Evolutionary conservation across 2,797 vertebrate species (phyloP).

Genomic region (Pogoniulus pusillus): DNA sequence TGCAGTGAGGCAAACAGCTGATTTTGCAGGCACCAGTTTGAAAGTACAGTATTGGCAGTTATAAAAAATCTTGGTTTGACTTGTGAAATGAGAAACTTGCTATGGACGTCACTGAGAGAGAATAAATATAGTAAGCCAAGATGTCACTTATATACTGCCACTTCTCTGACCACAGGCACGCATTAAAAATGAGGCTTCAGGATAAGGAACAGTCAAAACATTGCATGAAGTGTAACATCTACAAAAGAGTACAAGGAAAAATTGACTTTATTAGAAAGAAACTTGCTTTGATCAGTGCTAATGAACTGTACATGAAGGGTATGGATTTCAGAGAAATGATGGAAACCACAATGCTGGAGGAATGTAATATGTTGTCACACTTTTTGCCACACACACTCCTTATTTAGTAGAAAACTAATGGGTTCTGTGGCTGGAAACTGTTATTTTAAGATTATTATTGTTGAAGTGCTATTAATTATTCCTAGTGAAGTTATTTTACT

Average conservation of each 20-base stretch:
- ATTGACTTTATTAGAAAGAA: slow-evolving; percentile 43
- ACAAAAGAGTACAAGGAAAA: slow-evolving; percentile 54
- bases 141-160: background rate
- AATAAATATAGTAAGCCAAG: background rate
- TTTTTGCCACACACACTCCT: slow-evolving; percentile 6
- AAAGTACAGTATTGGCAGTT: background rate
- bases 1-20: background rate
- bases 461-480: slow-evolving; percentile 32
- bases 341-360: background rate
- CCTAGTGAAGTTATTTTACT: background rate
- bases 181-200: slow-evolving; percentile 23
- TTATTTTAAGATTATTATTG: slow-evolving; percentile 30
- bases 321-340: slow-evolving; percentile 51
- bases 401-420: slow-evolving; percentile 28
- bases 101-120: background rate
- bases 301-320: slow-evolving; percentile 58
- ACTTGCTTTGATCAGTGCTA: slow-evolving; percentile 57
- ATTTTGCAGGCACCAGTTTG: background rate
- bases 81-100: slow-evolving; percentile 15
- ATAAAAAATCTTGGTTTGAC: slow-evolving; percentile 33
- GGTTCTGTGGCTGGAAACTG: background rate
- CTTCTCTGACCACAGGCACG: slow-evolving; percentile 2
- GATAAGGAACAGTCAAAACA: background rate
- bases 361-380: slow-evolving; percentile 2
- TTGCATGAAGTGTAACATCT: slow-evolving; percentile 3